phyloP scores from a whole-genome alignment of 1,140 invertebrate genomes.

The Vanessa atalanta region DNA sequence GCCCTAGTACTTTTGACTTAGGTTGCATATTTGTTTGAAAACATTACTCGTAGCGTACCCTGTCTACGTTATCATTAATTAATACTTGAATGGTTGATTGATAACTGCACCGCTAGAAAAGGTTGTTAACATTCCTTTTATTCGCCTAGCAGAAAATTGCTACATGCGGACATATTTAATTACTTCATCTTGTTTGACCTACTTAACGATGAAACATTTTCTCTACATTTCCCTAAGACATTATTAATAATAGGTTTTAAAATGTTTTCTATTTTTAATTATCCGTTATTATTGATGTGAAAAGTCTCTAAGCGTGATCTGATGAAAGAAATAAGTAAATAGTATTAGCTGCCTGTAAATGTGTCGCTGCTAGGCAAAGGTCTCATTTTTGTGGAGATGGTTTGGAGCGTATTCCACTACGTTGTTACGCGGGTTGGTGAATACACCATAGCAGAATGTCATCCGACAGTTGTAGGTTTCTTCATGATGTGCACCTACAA shows the following conservation, averaged over 20 bases:
- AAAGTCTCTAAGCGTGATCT: too few species aligned
- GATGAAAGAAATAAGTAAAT: too few species aligned
- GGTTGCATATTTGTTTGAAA: neutral
- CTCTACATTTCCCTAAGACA: neutral
- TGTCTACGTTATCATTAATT: conserved; percentile 27
- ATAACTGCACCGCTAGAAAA: conserved; percentile 31
- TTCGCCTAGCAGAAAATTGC: conserved; percentile 32
- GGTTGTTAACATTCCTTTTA: conserved; percentile 38
- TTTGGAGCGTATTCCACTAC: too few species aligned
- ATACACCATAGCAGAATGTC: too few species aligned
- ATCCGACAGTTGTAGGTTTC: too few species aligned
- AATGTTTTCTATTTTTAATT: neutral
- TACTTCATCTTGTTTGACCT: conserved; percentile 25
- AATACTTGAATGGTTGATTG: conserved; percentile 41
- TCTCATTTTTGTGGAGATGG: too few species aligned
- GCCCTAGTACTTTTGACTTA: neutral
- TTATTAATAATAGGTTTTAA: neutral
- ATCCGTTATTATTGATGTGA: too few species aligned
- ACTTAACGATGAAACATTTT: conserved; percentile 12
- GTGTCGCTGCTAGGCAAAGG: too few species aligned
- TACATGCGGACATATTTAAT: conserved; percentile 20
- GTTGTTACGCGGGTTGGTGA: too few species aligned
- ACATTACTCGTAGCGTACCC: neutral
- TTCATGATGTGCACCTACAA: too few species aligned
- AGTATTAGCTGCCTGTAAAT: too few species aligned